These are phyloP conservation scores for Zele albiditarsus DNA, from an alignment of 2,888 invertebrate species.

Conservation along the genomic window DNA sequence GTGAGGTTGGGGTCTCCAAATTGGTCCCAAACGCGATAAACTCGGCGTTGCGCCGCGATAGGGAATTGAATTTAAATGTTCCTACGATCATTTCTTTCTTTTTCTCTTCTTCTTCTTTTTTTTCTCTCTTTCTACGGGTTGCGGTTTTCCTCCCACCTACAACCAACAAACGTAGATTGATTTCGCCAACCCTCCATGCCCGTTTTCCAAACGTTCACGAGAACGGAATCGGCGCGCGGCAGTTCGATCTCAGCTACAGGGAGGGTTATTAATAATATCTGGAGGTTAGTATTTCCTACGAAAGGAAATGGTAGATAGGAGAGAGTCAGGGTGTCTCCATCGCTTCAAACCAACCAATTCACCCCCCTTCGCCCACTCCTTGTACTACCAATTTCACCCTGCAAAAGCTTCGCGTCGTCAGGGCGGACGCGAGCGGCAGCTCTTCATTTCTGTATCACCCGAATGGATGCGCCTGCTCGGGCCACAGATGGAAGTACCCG, in stretches of 20 bases:
- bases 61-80: conserved; percentile 68
- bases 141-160: background rate
- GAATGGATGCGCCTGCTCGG: conserved; percentile 59
- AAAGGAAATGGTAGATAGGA: conserved; percentile 57
- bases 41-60: conserved; percentile 51
- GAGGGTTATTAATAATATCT: conserved; percentile 72
- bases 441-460: conserved; percentile 72
- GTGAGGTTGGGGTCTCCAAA: conserved; percentile 52
- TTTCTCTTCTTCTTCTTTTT: conserved; percentile 37
- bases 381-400: conserved; percentile 28
- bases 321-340: conserved; percentile 62
- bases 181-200: conserved; percentile 50
- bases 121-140: conserved; percentile 2
- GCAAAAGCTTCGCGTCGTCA: conserved; percentile 40
- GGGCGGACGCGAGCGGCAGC: conserved; percentile 34
- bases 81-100: conserved; percentile 47
- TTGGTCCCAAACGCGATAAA: conserved; percentile 67
- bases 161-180: conserved; percentile 58
- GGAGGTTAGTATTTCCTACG: conserved; percentile 69
- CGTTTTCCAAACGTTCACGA: background rate
- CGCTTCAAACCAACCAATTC: conserved; percentile 18
- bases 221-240: conserved; percentile 51
- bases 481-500: conserved; percentile 80
- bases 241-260: conserved; percentile 68
- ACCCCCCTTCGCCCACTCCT: conserved; percentile 13